Evolutionary conservation across 1,140 invertebrate genomes (phyloP).

Genomic region (Polypedilum vanderplanki): DNA sequence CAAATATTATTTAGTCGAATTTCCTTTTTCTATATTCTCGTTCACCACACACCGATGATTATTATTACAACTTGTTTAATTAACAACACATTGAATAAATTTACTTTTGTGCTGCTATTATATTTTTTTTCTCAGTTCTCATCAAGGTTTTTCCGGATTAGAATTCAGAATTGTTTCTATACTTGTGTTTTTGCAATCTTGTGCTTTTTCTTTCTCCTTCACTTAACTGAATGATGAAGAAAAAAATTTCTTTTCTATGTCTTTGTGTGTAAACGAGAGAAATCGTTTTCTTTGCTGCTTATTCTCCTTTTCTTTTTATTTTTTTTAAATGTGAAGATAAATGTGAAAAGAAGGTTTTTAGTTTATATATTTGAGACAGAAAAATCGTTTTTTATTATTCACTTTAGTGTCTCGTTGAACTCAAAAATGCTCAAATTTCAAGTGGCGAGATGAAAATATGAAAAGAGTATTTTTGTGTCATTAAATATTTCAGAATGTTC

Average conservation of each 20-base stretch:
- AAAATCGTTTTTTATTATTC: background rate
- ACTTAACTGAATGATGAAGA: background rate
- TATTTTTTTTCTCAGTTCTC: background rate
- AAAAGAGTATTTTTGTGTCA: background rate
- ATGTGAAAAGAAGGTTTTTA: slow-evolving; percentile 22
- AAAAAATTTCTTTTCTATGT: background rate
- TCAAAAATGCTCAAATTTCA: background rate
- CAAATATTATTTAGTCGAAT: background rate
- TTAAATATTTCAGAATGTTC: too few relatives aligned
- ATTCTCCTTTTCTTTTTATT: background rate
- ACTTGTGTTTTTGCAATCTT: background rate
- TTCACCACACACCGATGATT: background rate
- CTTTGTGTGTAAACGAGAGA: background rate
- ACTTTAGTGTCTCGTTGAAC: background rate
- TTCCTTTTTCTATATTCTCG: background rate
- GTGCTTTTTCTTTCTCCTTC: background rate
- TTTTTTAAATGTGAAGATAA: background rate
- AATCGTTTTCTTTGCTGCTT: background rate
- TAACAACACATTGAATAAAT: background rate
- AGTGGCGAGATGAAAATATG: background rate
- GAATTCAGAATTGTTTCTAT: slow-evolving; percentile 2
- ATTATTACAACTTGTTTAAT: background rate
- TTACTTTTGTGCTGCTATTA: background rate
- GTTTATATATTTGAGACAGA: slow-evolving; percentile 12
- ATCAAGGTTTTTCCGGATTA: slow-evolving; percentile 27